These are phyloP conservation scores for Ectropis crepuscularia DNA, from an alignment of 2,888 invertebrate genomes.

Conservation along the genomic window DNA sequence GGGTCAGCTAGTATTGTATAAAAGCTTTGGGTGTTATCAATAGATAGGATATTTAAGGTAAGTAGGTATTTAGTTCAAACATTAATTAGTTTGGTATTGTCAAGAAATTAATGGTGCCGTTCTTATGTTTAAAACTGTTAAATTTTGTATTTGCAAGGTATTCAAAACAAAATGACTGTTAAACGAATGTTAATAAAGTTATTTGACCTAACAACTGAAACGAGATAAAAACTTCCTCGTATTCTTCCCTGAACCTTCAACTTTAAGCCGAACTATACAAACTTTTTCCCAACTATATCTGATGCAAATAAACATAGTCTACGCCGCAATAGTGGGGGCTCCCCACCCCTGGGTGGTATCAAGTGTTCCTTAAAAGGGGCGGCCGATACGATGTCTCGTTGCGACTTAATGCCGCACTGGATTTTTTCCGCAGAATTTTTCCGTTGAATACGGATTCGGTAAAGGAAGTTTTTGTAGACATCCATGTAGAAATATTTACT, in stretches of 20 bases:
- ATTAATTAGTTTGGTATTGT: too few relatives aligned
- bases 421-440: conserved; percentile 74
- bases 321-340: conserved; percentile 47
- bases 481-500: too few relatives aligned
- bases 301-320: conserved; percentile 79
- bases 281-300: conserved; percentile 56
- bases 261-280: conserved; percentile 27
- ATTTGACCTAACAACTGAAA: conserved; percentile 22
- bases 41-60: too few relatives aligned
- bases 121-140: background rate
- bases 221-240: conserved; percentile 27
- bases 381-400: conserved; percentile 53
- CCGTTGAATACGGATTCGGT: conserved; percentile 39
- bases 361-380: conserved; percentile 73
- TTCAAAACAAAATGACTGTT: background rate
- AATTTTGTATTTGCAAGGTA: background rate
- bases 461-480: conserved; percentile 18
- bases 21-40: too few relatives aligned
- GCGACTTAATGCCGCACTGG: conserved; percentile 75
- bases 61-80: too few relatives aligned
- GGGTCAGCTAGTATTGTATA: too few relatives aligned
- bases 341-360: conserved; percentile 59
- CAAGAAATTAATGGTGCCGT: too few relatives aligned
- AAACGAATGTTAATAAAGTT: conserved; percentile 1
- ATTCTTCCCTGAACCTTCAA: conserved; percentile 23